A percentile compares a stretch with the other conserved stretches of the same genome.
These are phyloP conservation scores for Glossophaga mutica DNA, from an alignment of 2,797 vertebrate species.

Conservation along the genomic window DNA sequence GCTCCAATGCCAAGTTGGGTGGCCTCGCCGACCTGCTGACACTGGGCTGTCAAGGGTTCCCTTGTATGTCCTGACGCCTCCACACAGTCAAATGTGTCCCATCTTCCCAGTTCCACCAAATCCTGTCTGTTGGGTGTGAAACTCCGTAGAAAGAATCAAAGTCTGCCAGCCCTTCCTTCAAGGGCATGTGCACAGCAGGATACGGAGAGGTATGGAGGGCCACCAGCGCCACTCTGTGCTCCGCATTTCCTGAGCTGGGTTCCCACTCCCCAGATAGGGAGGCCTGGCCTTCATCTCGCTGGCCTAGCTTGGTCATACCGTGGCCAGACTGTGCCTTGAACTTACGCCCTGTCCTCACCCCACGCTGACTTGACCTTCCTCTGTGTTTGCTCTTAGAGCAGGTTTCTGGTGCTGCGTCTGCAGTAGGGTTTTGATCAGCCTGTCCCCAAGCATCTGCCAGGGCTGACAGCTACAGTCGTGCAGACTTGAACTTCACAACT, in stretches of 20 bases:
- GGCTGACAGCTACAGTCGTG: fast-evolving
- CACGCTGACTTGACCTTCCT: too few relatives aligned
- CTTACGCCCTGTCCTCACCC: too few relatives aligned
- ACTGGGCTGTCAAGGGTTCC: not conserved
- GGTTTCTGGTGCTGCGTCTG: too few relatives aligned
- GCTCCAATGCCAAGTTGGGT: not conserved
- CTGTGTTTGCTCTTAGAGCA: too few relatives aligned
- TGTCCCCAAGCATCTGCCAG: not conserved
- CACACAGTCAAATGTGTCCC: too few relatives aligned
- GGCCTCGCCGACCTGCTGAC: not conserved
- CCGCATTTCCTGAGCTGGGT: too few relatives aligned
- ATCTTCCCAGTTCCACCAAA: too few relatives aligned
- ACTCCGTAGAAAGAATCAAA: not conserved
- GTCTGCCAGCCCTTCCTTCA: not conserved
- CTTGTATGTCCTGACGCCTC: too few relatives aligned
- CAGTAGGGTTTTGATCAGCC: too few relatives aligned
- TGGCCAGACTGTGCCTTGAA: too few relatives aligned
- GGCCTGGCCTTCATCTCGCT: too few relatives aligned
- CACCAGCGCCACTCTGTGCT: not conserved
- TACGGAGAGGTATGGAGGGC: not conserved
- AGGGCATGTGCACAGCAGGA: fast-evolving
- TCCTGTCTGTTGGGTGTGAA: not conserved
- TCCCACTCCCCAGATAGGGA: fast-evolving
- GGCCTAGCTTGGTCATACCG: too few relatives aligned
- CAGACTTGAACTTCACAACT: not conserved